Evolutionary conservation across 2,888 invertebrate species (phyloP).

Genomic region (Nemoura dubitans): DNA sequence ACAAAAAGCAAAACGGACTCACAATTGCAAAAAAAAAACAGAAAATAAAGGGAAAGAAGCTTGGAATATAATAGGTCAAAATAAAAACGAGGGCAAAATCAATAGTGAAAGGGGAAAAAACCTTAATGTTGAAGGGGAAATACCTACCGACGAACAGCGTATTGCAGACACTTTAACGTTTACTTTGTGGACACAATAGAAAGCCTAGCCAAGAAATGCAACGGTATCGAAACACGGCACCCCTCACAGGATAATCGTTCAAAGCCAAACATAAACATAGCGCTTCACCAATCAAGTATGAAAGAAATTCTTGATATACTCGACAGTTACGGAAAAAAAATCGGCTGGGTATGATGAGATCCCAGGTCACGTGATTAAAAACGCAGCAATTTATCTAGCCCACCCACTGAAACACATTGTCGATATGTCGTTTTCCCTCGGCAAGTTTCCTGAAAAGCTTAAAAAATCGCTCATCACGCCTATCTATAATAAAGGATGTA

Average conservation of each 20-base stretch:
- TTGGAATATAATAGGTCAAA: neutral
- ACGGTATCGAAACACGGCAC: neutral
- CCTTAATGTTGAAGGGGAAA: neutral
- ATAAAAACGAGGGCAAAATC: constrained; percentile 3
- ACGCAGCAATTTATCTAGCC: too few relatives aligned
- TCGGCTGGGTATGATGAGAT: neutral
- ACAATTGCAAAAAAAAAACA: neutral
- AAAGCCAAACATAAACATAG: neutral
- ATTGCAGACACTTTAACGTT: neutral
- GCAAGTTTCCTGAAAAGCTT: constrained; percentile 7
- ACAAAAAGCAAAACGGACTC: constrained; percentile 7
- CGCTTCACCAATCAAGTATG: neutral
- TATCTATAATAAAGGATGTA: constrained; percentile 42
- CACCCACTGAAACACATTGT: too few relatives aligned
- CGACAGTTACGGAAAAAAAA: neutral
- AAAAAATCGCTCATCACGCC: constrained; percentile 42
- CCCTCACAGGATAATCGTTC: neutral
- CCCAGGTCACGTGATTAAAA: neutral
- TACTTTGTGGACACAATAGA: neutral
- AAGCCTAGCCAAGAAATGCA: neutral
- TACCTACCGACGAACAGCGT: neutral
- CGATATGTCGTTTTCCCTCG: too few relatives aligned
- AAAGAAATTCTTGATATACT: constrained; percentile 12
- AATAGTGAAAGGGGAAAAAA: neutral
- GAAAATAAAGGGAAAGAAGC: neutral